phyloP scores from a whole-genome alignment of 2,888 invertebrate species.

The Ichneumon xanthorius region DNA sequence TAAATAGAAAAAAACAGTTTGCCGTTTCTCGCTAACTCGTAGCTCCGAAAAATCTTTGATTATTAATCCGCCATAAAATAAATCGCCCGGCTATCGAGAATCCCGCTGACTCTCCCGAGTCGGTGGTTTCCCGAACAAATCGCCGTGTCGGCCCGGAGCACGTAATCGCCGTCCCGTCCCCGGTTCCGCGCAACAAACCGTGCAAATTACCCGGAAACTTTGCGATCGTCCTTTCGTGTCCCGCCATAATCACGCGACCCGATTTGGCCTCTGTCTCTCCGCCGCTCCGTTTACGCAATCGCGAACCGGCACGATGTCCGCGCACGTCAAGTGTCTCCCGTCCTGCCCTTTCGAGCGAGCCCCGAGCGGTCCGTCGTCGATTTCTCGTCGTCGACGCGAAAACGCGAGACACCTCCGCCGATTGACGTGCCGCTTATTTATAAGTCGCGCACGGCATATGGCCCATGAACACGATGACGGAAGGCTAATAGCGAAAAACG shows the following conservation, averaged over 20 bases:
- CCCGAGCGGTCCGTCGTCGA: slow-evolving; percentile 10
- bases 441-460: slow-evolving; percentile 52
- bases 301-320: slow-evolving; percentile 28
- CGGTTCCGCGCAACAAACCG: not conserved
- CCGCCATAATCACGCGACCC: slow-evolving; percentile 45
- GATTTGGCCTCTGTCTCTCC: not conserved
- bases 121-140: no score
- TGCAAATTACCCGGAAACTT: slow-evolving; percentile 8
- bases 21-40: no score
- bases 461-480: slow-evolving; percentile 45
- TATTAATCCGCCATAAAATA: no score
- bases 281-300: slow-evolving; percentile 11
- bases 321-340: not conserved
- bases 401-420: slow-evolving; percentile 23
- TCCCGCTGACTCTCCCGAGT: no score
- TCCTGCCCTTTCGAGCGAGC: slow-evolving; percentile 2
- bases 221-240: slow-evolving; percentile 38
- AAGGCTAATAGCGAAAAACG: slow-evolving; percentile 53
- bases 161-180: not conserved
- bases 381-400: slow-evolving; percentile 20
- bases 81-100: no score
- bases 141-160: not conserved
- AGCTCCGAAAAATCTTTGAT: no score
- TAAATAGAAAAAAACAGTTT: no score
- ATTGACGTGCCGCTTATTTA: slow-evolving; percentile 55